Conservation (phyloP, 2,888 invertebrate genomes). For the Harpalus rubripes region DNA sequence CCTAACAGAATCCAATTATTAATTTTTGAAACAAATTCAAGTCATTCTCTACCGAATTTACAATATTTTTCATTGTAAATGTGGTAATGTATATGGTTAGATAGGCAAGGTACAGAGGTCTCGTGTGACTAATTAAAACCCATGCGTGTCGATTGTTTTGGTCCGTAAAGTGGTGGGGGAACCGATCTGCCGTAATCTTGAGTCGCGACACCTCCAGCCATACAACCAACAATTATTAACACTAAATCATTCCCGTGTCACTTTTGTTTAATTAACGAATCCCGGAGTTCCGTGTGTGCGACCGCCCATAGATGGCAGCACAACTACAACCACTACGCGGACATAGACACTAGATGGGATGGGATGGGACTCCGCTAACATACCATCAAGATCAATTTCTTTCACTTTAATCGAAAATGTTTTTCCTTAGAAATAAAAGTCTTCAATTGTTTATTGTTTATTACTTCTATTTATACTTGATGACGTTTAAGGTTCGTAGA, state of each 20-base stretch:
- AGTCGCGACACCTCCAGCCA: conserved; percentile 65
- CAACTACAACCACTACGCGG: background rate
- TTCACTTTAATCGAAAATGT: no score
- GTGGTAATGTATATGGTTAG: background rate
- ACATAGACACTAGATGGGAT: no score
- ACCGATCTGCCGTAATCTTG: conserved; percentile 42
- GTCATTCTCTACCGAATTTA: no score
- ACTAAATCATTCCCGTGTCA: conserved; percentile 75
- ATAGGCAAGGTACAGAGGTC: background rate
- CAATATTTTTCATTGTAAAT: no score
- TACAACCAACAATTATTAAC: conserved; percentile 74
- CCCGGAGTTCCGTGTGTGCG: conserved; percentile 55
- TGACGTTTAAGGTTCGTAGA: no score
- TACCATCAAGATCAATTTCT: no score
- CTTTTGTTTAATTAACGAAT: conserved; percentile 75
- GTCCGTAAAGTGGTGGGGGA: background rate
- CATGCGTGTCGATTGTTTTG: conserved; percentile 53
- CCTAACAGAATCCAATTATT: no score
- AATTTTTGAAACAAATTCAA: no score
- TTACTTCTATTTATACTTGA: no score
- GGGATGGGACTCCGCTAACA: no score
- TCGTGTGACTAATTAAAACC: conserved; percentile 43
- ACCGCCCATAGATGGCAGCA: conserved; percentile 49
- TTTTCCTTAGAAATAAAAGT: no score
- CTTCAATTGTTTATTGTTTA: no score